A percentile compares a stretch with the other conserved stretches of the same genome.
These are phyloP conservation scores for Bathynomus jamesi DNA, from an alignment of 1,140 invertebrate genomes.

Conservation along the genomic window DNA sequence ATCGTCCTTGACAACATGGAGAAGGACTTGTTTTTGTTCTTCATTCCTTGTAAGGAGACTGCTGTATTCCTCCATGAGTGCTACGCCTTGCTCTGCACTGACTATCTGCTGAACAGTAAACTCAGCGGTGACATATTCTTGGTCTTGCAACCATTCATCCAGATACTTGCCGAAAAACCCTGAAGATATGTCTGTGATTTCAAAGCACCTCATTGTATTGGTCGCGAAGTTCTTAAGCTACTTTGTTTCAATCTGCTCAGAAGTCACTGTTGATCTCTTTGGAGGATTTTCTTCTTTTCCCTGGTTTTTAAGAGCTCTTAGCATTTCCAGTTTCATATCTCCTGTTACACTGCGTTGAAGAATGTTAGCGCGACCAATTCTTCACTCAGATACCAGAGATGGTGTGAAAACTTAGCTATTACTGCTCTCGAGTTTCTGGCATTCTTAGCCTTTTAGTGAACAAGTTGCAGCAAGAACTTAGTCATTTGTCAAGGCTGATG, in stretches of 20 bases:
- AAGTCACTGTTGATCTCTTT: background rate
- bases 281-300: background rate
- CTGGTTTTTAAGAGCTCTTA: background rate
- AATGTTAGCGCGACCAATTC: background rate
- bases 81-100: conserved; percentile 40
- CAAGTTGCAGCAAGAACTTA: conserved; percentile 1
- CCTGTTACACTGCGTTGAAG: background rate
- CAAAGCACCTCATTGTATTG: background rate
- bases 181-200: background rate
- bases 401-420: background rate
- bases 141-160: too few species aligned
- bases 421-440: background rate
- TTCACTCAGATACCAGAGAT: background rate
- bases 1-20: conserved; percentile 39
- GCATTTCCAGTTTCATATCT: background rate
- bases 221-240: background rate
- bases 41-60: conserved; percentile 35
- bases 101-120: too few species aligned
- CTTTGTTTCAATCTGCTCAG: too few species aligned
- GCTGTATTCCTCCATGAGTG: conserved; percentile 43
- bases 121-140: too few species aligned
- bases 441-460: background rate
- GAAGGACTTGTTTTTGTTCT: conserved; percentile 40
- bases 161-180: background rate
- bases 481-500: background rate